Conservation (phyloP, 2,888 invertebrate species). For the Hirtodrosophila histrioides region DNA sequence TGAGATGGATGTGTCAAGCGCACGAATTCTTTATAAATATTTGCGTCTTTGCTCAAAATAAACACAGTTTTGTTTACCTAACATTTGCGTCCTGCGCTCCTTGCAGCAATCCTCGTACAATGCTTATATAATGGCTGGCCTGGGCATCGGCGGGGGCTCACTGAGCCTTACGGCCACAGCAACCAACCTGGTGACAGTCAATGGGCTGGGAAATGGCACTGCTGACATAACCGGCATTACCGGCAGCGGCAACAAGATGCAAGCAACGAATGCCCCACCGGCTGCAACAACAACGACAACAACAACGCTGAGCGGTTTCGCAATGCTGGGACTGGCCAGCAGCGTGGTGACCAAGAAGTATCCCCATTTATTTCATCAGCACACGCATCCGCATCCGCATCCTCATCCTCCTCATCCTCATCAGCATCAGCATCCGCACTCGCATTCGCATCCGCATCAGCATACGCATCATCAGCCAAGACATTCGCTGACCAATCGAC, state of each 20-base stretch:
- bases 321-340: conserved; percentile 64
- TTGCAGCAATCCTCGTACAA: conserved; percentile 79
- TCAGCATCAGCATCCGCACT: conserved; percentile 67
- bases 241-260: conserved; percentile 32
- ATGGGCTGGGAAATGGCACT: conserved; percentile 30
- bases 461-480: conserved; percentile 62
- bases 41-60: too few species aligned
- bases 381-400: conserved; percentile 47
- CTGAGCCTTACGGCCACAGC: conserved; percentile 54
- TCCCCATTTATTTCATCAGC: conserved; percentile 61
- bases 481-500: conserved; percentile 82
- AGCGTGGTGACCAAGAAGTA: conserved; percentile 52
- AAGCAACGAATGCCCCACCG: conserved; percentile 1
- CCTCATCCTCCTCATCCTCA: conserved; percentile 72
- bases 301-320: conserved; percentile 59
- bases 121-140: conserved; percentile 78
- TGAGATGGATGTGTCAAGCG: too few species aligned
- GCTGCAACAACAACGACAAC: conserved; percentile 18
- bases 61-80: too few species aligned
- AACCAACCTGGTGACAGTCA: conserved; percentile 23
- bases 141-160: conserved; percentile 80
- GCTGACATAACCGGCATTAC: conserved; percentile 27
- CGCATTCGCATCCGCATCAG: conserved; percentile 78
- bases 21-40: too few species aligned
- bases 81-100: too few species aligned